These are phyloP conservation scores for Ariolimax columbianus DNA, from an alignment of 2,888 invertebrate species.

Conservation along the genomic window DNA sequence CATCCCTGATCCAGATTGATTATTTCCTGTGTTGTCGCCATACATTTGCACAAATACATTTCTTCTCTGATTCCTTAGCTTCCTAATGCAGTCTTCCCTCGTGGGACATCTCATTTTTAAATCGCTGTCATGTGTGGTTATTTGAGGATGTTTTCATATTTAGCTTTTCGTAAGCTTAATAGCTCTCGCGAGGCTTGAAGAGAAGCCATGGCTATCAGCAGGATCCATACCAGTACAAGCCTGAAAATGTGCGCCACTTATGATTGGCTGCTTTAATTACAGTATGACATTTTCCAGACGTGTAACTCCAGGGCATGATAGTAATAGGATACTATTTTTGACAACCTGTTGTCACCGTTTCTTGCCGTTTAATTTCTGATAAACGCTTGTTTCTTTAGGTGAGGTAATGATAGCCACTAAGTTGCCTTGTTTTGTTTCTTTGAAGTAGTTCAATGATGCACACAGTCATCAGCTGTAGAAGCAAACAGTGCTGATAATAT, in stretches of 20 bases:
- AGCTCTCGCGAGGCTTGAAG: background rate
- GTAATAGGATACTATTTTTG: background rate
- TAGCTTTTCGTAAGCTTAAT: background rate
- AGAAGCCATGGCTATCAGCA: background rate
- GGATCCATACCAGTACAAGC: background rate
- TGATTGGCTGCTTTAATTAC: constrained; percentile 14
- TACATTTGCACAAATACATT: background rate
- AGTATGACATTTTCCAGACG: background rate
- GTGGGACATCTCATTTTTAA: background rate
- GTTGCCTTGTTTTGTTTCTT: no score
- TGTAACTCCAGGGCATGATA: background rate
- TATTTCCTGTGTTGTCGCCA: background rate
- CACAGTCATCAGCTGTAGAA: no score
- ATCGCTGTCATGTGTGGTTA: background rate
- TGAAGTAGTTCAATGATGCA: no score
- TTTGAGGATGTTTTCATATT: background rate
- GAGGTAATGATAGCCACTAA: no score
- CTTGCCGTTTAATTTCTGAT: background rate
- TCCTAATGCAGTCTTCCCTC: background rate
- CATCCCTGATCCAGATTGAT: background rate
- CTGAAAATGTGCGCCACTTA: background rate
- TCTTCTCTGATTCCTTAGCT: background rate
- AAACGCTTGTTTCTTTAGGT: no score
- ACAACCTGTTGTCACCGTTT: background rate
- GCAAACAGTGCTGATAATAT: no score